Percentiles rank a stretch among this genome's conserved stretches.
Conservation (phyloP, 2,113 vertebrate species). For the Azemiops feae region DNA sequence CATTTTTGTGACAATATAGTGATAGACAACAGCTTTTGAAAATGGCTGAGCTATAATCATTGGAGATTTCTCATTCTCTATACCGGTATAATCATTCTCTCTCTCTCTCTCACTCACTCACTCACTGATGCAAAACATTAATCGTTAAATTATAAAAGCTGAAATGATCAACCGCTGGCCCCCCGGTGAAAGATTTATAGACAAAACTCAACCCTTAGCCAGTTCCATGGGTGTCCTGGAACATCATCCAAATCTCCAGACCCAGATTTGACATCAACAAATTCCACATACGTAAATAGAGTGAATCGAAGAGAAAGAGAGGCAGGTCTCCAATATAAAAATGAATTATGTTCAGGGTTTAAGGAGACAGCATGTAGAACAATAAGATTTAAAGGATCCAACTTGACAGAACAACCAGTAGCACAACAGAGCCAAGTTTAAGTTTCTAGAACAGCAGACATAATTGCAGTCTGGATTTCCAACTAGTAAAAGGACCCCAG, state of each 20-base stretch:
- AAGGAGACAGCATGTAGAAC: neutral
- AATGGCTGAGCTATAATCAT: neutral
- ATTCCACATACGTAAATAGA: neutral
- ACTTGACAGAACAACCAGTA: neutral
- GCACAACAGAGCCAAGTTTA: neutral
- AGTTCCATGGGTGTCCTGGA: neutral
- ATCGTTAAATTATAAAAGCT: neutral
- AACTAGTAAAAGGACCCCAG: neutral
- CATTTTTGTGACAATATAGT: neutral
- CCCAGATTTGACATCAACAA: neutral
- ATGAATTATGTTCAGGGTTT: neutral
- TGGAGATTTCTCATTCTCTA: too few species aligned
- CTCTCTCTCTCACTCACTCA: neutral
- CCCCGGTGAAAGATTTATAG: neutral
- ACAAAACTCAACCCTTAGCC: neutral
- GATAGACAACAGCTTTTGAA: neutral
- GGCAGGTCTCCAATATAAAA: neutral
- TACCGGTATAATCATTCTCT: too few species aligned
- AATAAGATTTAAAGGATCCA: neutral
- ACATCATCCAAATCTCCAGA: neutral
- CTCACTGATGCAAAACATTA: neutral
- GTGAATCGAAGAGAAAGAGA: neutral
- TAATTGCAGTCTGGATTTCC: neutral
- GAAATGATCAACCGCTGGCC: neutral
- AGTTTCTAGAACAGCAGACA: neutral